These are phyloP conservation scores for Axea sp. DNA, from an alignment of 2,888 invertebrate species.

Conservation along the genomic window DNA sequence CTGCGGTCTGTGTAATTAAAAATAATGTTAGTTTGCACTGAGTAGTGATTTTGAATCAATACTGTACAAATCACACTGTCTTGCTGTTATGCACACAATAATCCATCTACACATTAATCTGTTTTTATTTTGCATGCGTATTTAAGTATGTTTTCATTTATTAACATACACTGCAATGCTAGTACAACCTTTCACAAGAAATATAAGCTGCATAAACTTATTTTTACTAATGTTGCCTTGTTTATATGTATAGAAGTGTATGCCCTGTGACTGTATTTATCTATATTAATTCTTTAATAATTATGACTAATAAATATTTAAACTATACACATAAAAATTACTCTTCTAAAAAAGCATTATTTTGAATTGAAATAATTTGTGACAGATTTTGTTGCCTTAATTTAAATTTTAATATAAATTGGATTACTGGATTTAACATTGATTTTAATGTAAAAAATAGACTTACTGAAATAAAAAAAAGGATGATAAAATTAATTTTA, in stretches of 20 bases:
- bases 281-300: constrained; percentile 10
- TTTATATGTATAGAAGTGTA: constrained; percentile 44
- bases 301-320: no score
- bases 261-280: constrained; percentile 41
- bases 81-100: constrained; percentile 70
- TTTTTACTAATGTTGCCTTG: constrained; percentile 5
- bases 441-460: not conserved
- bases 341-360: not conserved
- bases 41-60: constrained; percentile 64
- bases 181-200: constrained; percentile 39
- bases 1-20: constrained; percentile 42
- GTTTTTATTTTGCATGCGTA: constrained; percentile 74
- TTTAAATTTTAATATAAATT: not conserved
- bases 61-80: constrained; percentile 65
- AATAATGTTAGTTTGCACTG: constrained; percentile 66
- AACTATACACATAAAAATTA: constrained; percentile 17
- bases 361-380: not conserved
- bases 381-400: not conserved
- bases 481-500: no score
- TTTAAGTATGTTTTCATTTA: constrained; percentile 67
- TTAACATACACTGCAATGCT: constrained; percentile 12
- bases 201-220: constrained; percentile 2
- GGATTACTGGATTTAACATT: not conserved
- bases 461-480: not conserved
- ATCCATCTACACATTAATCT: constrained; percentile 66